A percentile compares a stretch with the other conserved stretches of the same genome.
These are phyloP conservation scores for Pristis pectinata DNA, from an alignment of 2,797 vertebrate genomes.

Conservation along the genomic window DNA sequence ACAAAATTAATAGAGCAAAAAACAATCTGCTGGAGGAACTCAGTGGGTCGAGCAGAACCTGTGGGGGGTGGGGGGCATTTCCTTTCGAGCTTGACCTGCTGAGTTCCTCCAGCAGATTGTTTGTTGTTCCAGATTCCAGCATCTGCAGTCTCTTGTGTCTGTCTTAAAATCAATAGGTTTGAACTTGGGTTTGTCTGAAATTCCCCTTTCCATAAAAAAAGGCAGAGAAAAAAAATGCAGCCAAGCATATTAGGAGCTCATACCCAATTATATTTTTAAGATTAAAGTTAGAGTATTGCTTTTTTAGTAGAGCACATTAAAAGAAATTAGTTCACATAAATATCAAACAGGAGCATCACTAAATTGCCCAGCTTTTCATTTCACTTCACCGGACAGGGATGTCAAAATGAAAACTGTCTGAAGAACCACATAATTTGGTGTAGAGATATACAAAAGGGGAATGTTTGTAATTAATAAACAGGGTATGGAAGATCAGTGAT, in stretches of 20 bases:
- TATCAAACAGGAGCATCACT: neutral
- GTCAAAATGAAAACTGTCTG: neutral
- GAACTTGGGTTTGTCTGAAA: neutral
- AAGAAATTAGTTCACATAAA: neutral
- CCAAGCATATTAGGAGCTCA: neutral
- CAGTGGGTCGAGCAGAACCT: too few species aligned
- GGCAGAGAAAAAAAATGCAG: neutral
- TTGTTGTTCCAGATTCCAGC: too few species aligned
- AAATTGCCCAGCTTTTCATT: neutral
- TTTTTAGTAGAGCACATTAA: neutral
- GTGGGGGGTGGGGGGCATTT: too few species aligned
- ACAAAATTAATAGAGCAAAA: too few species aligned
- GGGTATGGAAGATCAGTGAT: neutral
- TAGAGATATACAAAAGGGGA: neutral
- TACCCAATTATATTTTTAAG: neutral
- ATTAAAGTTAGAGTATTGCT: neutral
- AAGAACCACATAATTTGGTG: neutral
- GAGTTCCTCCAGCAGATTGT: too few species aligned
- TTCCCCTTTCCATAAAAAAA: neutral
- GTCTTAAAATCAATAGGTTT: neutral
- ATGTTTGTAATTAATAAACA: neutral
- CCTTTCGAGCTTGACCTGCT: too few species aligned
- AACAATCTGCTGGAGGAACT: too few species aligned
- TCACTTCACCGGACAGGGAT: neutral
- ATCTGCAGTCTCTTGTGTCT: too few species aligned